Base-by-base conservation (phyloP, 2,888 invertebrate species). In the Volucella bombylans region DNA sequence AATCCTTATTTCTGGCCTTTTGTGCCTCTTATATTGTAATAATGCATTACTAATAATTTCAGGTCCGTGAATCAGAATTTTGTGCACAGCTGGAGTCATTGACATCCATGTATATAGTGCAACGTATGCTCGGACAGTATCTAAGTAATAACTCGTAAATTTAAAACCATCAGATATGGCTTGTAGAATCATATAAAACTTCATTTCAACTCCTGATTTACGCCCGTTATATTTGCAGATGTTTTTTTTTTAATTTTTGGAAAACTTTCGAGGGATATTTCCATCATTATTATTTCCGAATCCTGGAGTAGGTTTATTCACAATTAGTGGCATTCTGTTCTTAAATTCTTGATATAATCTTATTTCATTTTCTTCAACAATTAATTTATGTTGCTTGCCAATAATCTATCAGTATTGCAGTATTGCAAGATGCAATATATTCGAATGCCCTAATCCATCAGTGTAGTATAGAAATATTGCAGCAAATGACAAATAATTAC, bases 51-150 rank as follows among this genome's bases (percentile, higher is more conserved):
- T 49, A 38, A 64, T 45, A 14, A 64, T 64, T 64, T 64, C 49
- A 49, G 64, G 50, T 11, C 65, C 50, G 23, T 43, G 43, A 54
- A 65, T 65, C 1, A 39, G 47, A n/a, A 50, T 64, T 64, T 64
- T 64, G 50, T 64, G 64, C 8, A 64, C 47, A 39, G 64, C 50
- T n/a, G 64, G 61, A 14, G 65, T 65, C 50, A 52, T 50, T 50
- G 65, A 52, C 65, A 65, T 65, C 41, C 65, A 65, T 2, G 65
- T 14, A 45, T 67, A 55, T 45, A 55, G 31, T 10, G 14, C 12
- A 8, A 65, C 52, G 31, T 67, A 67, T 55, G 45, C 43, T 1
- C 4, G 11, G 43, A 43, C 23, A 45, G 54, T 55, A 10, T 14
- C 55, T 23, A 23, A 14, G 14, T 23, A 55, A 18, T 55, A 54